These are phyloP conservation scores for Brachionichthys hirsutus DNA, from an alignment of 2,113 vertebrate species.

Conservation along the genomic window DNA sequence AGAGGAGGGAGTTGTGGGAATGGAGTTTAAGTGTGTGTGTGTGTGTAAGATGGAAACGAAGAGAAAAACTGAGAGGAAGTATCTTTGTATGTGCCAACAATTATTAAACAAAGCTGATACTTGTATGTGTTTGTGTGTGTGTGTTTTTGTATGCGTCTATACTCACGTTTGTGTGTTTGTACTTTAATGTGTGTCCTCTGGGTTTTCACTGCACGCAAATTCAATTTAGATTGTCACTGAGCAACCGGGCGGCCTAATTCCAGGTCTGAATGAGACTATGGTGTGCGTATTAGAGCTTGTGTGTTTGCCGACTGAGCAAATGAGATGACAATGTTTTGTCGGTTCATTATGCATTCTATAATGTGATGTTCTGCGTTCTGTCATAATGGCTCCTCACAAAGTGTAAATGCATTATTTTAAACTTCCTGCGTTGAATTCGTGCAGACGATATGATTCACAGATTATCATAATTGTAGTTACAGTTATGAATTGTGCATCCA, in stretches of 20 bases:
- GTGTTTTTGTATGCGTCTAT: conserved; percentile 1
- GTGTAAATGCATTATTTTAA: background rate
- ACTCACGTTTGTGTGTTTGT: conserved; percentile 15
- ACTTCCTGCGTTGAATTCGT: no score
- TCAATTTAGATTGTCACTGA: conserved; percentile 69
- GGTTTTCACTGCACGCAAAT: conserved; percentile 54
- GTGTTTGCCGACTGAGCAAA: conserved; percentile 9
- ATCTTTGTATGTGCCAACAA: conserved; percentile 23
- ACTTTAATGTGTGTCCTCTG: conserved; percentile 30
- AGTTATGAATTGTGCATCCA: no score
- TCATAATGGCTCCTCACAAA: background rate
- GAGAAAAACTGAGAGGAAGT: background rate
- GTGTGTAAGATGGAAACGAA: background rate
- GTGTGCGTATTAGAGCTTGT: conserved; percentile 10
- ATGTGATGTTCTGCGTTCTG: conserved; percentile 5
- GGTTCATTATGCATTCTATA: conserved; percentile 7
- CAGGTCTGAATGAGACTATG: conserved; percentile 25
- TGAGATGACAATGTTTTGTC: background rate
- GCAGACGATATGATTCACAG: no score
- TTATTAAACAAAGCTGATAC: conserved; percentile 47
- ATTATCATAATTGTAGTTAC: no score
- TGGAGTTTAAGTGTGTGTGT: conserved; percentile 15
- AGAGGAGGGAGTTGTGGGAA: conserved; percentile 46
- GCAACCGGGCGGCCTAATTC: conserved; percentile 60
- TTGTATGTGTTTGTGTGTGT: conserved; percentile 15